Percentiles rank a stretch among this genome's conserved stretches.
phyloP scores from a whole-genome alignment of 2,888 invertebrate species.

The Trachelus iudaicus region DNA sequence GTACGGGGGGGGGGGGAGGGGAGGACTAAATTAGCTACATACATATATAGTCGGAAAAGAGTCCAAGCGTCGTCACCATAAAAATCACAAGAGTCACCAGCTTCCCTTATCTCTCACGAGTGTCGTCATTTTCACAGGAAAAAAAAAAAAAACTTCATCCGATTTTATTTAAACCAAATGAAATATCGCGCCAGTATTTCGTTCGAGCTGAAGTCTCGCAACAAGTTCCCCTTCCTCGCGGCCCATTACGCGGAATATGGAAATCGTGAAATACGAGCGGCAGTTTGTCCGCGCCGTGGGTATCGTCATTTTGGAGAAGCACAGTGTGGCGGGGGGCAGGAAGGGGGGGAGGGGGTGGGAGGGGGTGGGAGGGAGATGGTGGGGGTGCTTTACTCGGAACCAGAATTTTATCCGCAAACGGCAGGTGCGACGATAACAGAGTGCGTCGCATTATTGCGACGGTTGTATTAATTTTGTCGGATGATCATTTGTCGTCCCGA shows the following conservation, averaged over 20 bases:
- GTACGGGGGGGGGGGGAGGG: not conserved
- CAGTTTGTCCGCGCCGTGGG: not conserved
- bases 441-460: constrained; percentile 7
- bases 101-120: not conserved
- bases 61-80: not conserved
- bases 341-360: accelerated
- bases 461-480: constrained; percentile 38
- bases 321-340: too few species aligned
- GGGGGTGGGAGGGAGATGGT: too few species aligned
- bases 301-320: not conserved
- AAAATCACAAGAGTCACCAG: not conserved
- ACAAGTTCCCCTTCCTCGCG: not conserved
- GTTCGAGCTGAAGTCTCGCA: not conserved
- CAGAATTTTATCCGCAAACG: not conserved
- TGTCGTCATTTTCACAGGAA: not conserved
- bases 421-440: constrained; percentile 4
- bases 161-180: too few species aligned
- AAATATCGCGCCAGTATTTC: not conserved
- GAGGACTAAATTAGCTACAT: too few species aligned
- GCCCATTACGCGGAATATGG: not conserved
- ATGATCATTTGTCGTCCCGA: constrained; percentile 37
- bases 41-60: too few species aligned
- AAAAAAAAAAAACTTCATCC: not conserved
- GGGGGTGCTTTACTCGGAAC: not conserved
- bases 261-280: constrained; percentile 4